A percentile compares a stretch with the other conserved stretches of the same genome.
These are phyloP conservation scores for Eupithecia exiguata DNA, from an alignment of 2,888 invertebrate genomes.

Conservation along the genomic window DNA sequence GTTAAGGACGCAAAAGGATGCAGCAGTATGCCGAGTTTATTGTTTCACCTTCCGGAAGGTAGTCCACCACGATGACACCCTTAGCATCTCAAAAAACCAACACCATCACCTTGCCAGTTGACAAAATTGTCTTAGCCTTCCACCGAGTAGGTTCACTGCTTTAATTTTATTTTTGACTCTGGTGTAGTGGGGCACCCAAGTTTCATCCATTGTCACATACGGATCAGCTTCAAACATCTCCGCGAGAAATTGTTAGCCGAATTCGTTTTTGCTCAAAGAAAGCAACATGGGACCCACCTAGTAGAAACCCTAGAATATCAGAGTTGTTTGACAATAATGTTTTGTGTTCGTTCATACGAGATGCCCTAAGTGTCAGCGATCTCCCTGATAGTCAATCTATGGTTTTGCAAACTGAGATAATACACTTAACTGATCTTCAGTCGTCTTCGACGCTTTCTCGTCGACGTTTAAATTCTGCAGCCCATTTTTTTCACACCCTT, in stretches of 20 bases:
- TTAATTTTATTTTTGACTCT: background rate
- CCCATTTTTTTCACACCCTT: too few species aligned
- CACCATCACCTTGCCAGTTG: background rate
- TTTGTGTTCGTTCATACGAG: too few species aligned
- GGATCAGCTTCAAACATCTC: background rate
- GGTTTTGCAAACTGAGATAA: too few species aligned
- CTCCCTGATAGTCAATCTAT: too few species aligned
- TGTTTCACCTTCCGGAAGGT: background rate
- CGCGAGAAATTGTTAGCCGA: background rate
- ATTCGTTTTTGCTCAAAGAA: background rate
- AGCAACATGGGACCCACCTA: too few species aligned
- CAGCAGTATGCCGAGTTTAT: constrained; percentile 2
- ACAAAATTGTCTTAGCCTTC: background rate
- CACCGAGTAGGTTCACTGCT: background rate
- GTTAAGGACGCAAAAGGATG: background rate
- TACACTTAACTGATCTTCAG: too few species aligned
- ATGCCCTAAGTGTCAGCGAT: too few species aligned
- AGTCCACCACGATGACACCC: background rate
- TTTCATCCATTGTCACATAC: background rate
- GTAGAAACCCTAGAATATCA: too few species aligned
- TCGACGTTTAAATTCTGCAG: too few species aligned
- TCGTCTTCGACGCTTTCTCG: too few species aligned
- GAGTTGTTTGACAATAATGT: too few species aligned
- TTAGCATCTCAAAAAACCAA: background rate
- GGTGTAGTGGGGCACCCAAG: background rate